Evolutionary conservation across 2,113 vertebrate species (phyloP), one percentile per base, ranked within the genome.

Genomic region (Toxotes jaculatrix): DNA sequence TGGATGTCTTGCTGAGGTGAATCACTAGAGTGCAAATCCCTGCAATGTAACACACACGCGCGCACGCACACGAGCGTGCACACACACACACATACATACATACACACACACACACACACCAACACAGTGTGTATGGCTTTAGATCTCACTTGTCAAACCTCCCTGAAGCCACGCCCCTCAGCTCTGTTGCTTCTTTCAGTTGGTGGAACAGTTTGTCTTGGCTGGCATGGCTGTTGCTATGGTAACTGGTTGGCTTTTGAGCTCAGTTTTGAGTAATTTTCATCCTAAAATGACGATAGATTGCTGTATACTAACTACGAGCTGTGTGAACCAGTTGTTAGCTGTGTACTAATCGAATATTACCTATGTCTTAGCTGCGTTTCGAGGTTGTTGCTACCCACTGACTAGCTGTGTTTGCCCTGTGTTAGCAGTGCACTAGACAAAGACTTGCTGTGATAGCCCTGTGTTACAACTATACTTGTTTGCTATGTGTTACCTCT

Each of bases 91-190:
- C 53, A 77, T 53, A 75, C 67, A 68, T 38, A 61, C 53, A 69
- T 63, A 73, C 68, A 81, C 79, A 32, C 64, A 57, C 75, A 68
- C 36, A 74, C 62, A 88, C 77, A 74, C 40, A 86, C 86, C 74
- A 68, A 89, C 79, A 91, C 82, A 91, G 88, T 91, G 84, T 89
- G 83, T 93, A 89, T 90, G 91, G 89, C 90, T 91, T 90, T 89
- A 79, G 79, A 70, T 86, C 80, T 87, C 83, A 68, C 65, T 85
- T 68, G 43, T 90, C 60, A 70, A 82, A 82, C 74, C 80, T 79
- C 86, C 77, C 49, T 75, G 56, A 87, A 79, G 84, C 83, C 83
- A 81, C 72, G 34, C 78, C 88, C 70, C 74, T 79, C 68, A 74
- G 77, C 75, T 60, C 38, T 56, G 80, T 60, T 65, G 75, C 73